phyloP scores from a whole-genome alignment of 2,888 invertebrate species.

The Allophyes oxyacanthae region DNA sequence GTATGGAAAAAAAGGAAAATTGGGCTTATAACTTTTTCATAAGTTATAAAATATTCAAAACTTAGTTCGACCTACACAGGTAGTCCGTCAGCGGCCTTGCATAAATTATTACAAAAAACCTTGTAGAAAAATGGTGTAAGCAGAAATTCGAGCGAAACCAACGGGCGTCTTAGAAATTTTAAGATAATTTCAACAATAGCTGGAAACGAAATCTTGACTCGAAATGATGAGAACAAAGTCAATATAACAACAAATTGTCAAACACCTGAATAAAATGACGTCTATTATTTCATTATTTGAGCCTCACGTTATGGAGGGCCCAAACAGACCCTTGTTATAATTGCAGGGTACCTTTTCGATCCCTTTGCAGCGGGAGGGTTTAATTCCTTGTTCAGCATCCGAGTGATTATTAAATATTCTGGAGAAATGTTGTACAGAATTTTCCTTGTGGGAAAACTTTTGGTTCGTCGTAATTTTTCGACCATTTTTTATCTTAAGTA shows the following conservation, averaged over 20 bases:
- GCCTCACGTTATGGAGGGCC: slow-evolving; percentile 19
- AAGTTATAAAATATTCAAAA: too few species aligned
- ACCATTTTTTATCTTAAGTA: too few species aligned
- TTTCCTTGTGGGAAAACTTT: too few species aligned
- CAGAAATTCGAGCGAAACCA: too few species aligned
- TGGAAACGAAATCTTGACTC: slow-evolving; percentile 17
- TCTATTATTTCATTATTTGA: slow-evolving; percentile 37
- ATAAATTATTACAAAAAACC: too few species aligned
- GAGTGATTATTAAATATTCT: slow-evolving; percentile 43
- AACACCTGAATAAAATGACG: slow-evolving; percentile 22
- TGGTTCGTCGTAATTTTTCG: too few species aligned
- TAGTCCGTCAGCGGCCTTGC: too few species aligned
- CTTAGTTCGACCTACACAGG: too few species aligned
- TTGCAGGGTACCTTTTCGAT: slow-evolving; percentile 45
- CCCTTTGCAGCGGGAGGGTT: slow-evolving; percentile 32
- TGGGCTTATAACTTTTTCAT: too few species aligned
- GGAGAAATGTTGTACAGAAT: neutral
- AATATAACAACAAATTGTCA: slow-evolving; percentile 26
- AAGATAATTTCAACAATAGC: neutral
- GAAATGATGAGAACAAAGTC: slow-evolving; percentile 9
- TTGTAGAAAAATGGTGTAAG: too few species aligned
- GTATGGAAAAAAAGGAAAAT: too few species aligned
- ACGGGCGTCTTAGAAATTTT: too few species aligned
- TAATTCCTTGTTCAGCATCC: slow-evolving; percentile 21
- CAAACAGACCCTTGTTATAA: slow-evolving; percentile 26